These are phyloP conservation scores for Macaria notata DNA, from an alignment of 2,888 invertebrate genomes.

Conservation along the genomic window DNA sequence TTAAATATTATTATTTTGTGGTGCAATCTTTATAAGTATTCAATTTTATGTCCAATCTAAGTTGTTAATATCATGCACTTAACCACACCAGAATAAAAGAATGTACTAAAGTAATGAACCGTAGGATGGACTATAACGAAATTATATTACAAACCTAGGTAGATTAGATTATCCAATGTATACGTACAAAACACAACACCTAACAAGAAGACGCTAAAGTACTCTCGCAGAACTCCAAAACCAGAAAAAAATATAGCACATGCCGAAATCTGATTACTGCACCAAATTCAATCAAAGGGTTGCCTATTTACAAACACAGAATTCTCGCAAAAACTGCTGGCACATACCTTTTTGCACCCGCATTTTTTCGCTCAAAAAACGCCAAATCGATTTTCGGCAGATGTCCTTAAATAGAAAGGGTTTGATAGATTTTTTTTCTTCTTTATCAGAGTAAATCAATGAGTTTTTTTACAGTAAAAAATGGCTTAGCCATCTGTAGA, in stretches of 20 bases:
- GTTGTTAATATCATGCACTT: no score
- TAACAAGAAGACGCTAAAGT: no score
- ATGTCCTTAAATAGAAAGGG: conserved; percentile 79
- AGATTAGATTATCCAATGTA: no score
- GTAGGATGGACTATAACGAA: no score
- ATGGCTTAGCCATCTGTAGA: conserved; percentile 67
- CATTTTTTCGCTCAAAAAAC: conserved; percentile 70
- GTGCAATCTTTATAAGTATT: no score
- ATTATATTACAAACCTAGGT: no score
- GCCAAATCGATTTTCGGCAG: conserved; percentile 80
- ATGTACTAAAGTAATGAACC: no score
- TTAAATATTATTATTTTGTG: no score
- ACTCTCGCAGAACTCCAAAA: conserved; percentile 26
- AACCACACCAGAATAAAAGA: no score
- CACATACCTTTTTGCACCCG: conserved; percentile 68
- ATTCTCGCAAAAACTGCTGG: conserved; percentile 62
- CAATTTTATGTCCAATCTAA: no score
- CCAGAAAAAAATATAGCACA: conserved; percentile 68
- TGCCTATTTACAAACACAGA: conserved; percentile 66
- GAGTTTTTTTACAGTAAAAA: conserved; percentile 58
- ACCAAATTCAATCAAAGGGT: conserved; percentile 77
- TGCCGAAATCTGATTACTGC: conserved; percentile 80
- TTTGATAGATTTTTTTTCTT: conserved; percentile 51
- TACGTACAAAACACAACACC: no score
- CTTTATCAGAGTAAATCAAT: no score